These are phyloP conservation scores for Idaea straminata DNA, from an alignment of 2,888 invertebrate genomes.

Conservation along the genomic window DNA sequence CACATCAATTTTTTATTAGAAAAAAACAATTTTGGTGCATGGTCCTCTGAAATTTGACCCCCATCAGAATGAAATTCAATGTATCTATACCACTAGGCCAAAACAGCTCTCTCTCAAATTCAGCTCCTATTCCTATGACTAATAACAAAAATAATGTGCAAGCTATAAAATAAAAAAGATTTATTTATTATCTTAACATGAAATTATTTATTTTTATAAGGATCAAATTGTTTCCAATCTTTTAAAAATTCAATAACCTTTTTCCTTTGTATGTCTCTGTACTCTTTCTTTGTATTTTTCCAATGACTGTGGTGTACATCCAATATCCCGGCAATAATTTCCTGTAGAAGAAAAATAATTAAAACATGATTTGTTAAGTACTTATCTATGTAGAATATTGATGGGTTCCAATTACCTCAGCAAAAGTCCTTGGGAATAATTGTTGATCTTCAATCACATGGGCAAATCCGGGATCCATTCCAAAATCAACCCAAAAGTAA, in stretches of 20 bases:
- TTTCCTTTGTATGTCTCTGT: slow-evolving; percentile 86
- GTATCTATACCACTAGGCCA: too few species aligned
- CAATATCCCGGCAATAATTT: slow-evolving; percentile 97
- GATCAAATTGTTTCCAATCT: slow-evolving; percentile 85
- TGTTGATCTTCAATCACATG: slow-evolving; percentile 98
- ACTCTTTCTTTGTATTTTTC: slow-evolving; percentile 90
- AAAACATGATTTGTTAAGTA: not conserved
- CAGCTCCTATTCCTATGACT: too few species aligned
- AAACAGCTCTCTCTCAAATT: too few species aligned
- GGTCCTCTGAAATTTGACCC: too few species aligned
- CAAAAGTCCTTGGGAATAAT: slow-evolving; percentile 93
- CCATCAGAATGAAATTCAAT: too few species aligned
- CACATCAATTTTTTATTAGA: too few species aligned
- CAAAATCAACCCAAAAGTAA: slow-evolving; percentile 97
- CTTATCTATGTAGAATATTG: slow-evolving; percentile 1
- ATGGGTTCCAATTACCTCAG: slow-evolving; percentile 81
- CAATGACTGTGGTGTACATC: slow-evolving; percentile 92
- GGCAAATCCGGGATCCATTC: slow-evolving; percentile 94
- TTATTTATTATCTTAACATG: too few species aligned
- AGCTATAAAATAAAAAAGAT: too few species aligned
- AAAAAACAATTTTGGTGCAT: too few species aligned
- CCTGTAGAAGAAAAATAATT: slow-evolving; percentile 69
- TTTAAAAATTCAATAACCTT: slow-evolving; percentile 88
- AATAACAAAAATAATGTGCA: too few species aligned
- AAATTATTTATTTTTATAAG: slow-evolving; percentile 47